Evolutionary conservation across 2,888 invertebrate species (phyloP), one percentile per base, ranked within the genome.

Genomic region (Cataglyphis altisquamis): DNA sequence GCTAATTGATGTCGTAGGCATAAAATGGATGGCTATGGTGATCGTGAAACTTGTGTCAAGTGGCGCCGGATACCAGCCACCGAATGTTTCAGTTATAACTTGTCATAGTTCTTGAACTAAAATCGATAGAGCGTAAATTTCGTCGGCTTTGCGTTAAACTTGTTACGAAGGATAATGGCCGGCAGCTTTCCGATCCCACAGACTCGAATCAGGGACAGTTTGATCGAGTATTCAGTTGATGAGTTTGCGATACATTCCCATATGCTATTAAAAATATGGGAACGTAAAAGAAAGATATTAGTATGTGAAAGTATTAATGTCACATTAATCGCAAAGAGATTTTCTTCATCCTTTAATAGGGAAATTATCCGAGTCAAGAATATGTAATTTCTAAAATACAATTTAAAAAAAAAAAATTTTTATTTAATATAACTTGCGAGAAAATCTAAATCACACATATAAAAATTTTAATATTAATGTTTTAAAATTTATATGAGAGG

Each of bases 141-240:
- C 84, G 82, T 74, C 82, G 77, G 80, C 82, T 89, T 88, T 82
- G 80, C 83, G 77, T 77, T 87, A 80, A 70, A 84, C 86, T 90
- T 85, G 83, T 89, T 89, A 88, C 81, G 81, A 83, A 86, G 90
- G 90, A 88, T 88, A 90, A 88, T 88, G 80, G 88, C 80, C 86
- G 48, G 66, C 81, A 84, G 83, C 81, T 74, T 80, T 80, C 74
- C 32, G 60, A 80, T 80, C 73, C 73, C 78, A 41, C 73, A 80
- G 78, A 73, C 78, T 80, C 73, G 74, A 80, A 80, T 80, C 78
- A 80, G 73, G 60, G 45, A 29, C 78, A 80, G 78, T 80, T 80
- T 80, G 78, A 80, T 80, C 73, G 73, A 80, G 60, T 80, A 73
- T 80, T 73, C 73, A 45, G 25, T 60, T 45, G 45, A 80, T 21